phyloP scores from a whole-genome alignment of 92 coral and sea anemone genomes.

The Umimayanthus kanabou region DNA sequence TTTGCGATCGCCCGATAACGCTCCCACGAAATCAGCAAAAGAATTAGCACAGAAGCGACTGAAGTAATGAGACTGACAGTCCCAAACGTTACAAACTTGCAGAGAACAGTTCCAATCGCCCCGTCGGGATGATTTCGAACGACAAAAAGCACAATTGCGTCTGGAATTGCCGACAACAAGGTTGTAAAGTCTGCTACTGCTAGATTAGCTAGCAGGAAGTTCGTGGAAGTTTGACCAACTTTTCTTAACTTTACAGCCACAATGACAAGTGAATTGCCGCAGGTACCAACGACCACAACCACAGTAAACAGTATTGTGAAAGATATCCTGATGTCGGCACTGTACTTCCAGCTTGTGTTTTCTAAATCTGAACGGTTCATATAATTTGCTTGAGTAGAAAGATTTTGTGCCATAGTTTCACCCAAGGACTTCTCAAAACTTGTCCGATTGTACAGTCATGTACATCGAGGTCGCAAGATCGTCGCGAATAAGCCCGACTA shows the following conservation, averaged over 20 bases:
- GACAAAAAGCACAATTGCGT: conserved; percentile 24
- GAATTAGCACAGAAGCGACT: conserved; percentile 23
- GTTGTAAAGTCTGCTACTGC: conserved; percentile 30
- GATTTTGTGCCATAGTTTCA: conserved; percentile 1
- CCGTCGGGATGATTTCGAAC: conserved; percentile 23
- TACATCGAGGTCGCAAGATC: neutral
- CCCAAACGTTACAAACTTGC: conserved; percentile 35
- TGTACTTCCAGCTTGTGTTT: conserved; percentile 23
- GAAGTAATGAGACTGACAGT: conserved; percentile 15
- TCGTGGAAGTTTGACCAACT: conserved; percentile 34
- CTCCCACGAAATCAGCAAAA: conserved; percentile 37
- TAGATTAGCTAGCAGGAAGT: conserved; percentile 37
- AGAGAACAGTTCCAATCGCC: conserved; percentile 21
- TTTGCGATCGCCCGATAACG: conserved; percentile 26
- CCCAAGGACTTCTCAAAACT: neutral
- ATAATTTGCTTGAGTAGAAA: neutral
- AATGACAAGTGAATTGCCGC: conserved; percentile 28
- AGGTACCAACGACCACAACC: conserved; percentile 32
- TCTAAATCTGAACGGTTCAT: neutral
- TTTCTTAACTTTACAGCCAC: conserved; percentile 24
- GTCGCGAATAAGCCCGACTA: neutral
- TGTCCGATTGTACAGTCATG: neutral
- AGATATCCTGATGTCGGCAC: conserved; percentile 14
- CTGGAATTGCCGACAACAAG: conserved; percentile 19
- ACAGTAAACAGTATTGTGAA: conserved; percentile 5